phyloP scores from a whole-genome alignment of 2,888 invertebrate genomes.

The Allacma fusca region DNA sequence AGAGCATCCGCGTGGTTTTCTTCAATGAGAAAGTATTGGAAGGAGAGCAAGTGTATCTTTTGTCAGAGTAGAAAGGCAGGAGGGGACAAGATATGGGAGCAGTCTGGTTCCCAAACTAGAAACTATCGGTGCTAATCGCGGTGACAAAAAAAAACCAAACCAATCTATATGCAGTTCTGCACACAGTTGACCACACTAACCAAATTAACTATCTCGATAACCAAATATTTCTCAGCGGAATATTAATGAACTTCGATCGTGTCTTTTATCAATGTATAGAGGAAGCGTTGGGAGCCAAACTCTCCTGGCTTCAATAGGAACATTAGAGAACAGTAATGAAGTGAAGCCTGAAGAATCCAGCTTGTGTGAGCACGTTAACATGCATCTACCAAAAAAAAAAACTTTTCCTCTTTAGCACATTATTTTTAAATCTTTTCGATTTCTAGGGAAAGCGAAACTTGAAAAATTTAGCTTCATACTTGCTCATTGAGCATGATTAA shows the following conservation, averaged over 20 bases:
- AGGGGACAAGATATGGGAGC: background rate
- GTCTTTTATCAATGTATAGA: no score
- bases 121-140: constrained; percentile 19
- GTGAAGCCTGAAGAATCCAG: no score
- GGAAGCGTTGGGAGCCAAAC: background rate
- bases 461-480: background rate
- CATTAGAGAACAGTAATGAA: no score
- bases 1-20: no score
- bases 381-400: no score
- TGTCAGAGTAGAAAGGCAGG: no score
- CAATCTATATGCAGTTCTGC: background rate
- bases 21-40: no score
- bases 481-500: constrained; percentile 21
- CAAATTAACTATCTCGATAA: constrained; percentile 6
- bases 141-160: constrained; percentile 8
- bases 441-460: constrained; percentile 24
- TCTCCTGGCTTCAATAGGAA: no score
- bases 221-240: constrained; percentile 16
- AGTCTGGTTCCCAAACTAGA: constrained; percentile 13
- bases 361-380: no score
- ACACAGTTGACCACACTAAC: background rate
- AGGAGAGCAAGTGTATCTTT: no score
- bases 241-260: background rate
- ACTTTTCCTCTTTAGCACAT: background rate
- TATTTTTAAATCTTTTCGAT: background rate